Evolutionary conservation across 2,797 vertebrate genomes (phyloP).

Genomic region (Sarcoramphus papa): DNA sequence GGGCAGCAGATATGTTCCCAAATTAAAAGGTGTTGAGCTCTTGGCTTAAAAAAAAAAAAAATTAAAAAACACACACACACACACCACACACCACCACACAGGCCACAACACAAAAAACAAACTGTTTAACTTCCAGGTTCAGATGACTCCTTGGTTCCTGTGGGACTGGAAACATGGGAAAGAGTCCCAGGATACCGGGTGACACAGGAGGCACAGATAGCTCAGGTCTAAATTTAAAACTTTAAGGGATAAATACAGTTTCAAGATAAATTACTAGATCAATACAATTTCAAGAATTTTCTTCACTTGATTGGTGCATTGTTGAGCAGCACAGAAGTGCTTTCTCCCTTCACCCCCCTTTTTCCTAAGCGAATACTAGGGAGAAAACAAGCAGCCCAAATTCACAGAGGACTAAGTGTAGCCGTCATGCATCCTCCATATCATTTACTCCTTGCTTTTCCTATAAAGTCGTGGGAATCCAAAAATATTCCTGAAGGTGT

Average conservation of each 20-base stretch:
- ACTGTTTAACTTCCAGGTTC: not conserved
- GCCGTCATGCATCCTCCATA: not conserved
- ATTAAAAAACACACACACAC: not conserved
- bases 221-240: not conserved
- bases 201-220: not conserved
- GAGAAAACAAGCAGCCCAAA: not conserved
- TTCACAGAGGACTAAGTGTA: not conserved
- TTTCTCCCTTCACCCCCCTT: not conserved
- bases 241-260: not conserved
- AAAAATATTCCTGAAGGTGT: not conserved
- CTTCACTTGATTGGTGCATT: not conserved
- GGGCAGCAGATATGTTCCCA: not conserved
- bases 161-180: not conserved
- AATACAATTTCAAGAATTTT: not conserved
- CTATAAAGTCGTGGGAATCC: not conserved
- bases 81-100: too few species aligned
- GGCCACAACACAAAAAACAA: not conserved
- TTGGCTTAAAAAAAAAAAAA: not conserved
- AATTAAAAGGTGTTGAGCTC: not conserved
- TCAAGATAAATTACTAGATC: not conserved
- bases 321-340: not conserved
- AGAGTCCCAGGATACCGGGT: not conserved
- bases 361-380: not conserved
- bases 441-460: not conserved
- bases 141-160: not conserved